A percentile compares a stretch with the other conserved stretches of the same genome.
These are phyloP conservation scores for Chondrosia reniformis DNA, from an alignment of 37 sponge, comb jelly and placozoan species.

Conservation along the genomic window DNA sequence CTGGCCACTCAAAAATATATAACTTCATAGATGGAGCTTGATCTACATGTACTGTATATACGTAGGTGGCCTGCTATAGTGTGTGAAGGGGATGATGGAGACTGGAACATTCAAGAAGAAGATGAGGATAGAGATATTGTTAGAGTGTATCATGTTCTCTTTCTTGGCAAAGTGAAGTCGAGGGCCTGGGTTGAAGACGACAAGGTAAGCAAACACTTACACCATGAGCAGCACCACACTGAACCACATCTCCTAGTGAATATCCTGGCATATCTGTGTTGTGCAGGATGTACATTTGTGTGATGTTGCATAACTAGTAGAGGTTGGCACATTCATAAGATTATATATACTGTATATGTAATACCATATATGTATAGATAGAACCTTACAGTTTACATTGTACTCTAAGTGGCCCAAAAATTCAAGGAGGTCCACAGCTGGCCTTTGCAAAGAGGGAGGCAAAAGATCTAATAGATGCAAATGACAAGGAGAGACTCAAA, in stretches of 20 bases:
- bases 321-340: background rate
- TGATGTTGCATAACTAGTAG: too few species aligned
- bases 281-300: too few species aligned
- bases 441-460: conserved; percentile 31
- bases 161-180: conserved; percentile 50
- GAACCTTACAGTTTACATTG: background rate
- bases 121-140: conserved; percentile 45
- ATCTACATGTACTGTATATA: background rate
- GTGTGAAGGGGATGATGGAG: conserved; percentile 51
- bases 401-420: background rate
- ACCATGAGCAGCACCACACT: too few species aligned
- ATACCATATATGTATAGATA: background rate
- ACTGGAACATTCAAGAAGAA: conserved; percentile 1
- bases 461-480: background rate
- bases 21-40: too few species aligned
- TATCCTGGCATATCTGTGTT: too few species aligned
- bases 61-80: conserved; percentile 73
- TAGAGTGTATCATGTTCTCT: conserved; percentile 70
- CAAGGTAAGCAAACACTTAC: conserved; percentile 21
- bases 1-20: too few species aligned
- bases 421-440: conserved; percentile 8
- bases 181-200: conserved; percentile 61
- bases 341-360: background rate
- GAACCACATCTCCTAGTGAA: too few species aligned
- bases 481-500: conserved; percentile 20